Evolutionary conservation across 2,888 invertebrate species (phyloP).

Genomic region (Nomada ruficornis): DNA sequence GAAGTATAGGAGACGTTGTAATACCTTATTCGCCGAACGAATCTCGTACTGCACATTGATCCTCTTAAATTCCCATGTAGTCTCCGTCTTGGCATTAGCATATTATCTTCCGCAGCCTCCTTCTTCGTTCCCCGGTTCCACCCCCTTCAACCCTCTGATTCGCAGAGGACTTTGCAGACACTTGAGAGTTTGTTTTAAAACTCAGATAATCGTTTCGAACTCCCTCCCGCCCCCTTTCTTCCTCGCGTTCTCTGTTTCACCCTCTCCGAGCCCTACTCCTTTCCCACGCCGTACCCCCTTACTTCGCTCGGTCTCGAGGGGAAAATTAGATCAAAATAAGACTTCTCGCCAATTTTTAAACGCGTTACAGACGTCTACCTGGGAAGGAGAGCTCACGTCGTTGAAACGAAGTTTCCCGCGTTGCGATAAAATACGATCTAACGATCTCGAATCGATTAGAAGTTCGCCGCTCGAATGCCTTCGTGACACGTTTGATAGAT

Average conservation of each 20-base stretch:
- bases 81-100: slow-evolving; percentile 80
- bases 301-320: slow-evolving; percentile 71
- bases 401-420: slow-evolving; percentile 24
- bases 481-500: slow-evolving; percentile 52
- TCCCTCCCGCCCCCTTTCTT: slow-evolving; percentile 58
- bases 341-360: slow-evolving; percentile 78
- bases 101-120: slow-evolving; percentile 77
- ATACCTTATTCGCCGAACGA: slow-evolving; percentile 73
- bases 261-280: slow-evolving; percentile 29
- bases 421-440: slow-evolving; percentile 8
- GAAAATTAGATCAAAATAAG: slow-evolving; percentile 79
- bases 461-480: background rate
- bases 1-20: slow-evolving; percentile 71
- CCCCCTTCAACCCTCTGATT: slow-evolving; percentile 70
- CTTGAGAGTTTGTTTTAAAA: slow-evolving; percentile 83
- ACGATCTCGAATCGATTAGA: slow-evolving; percentile 40
- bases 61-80: slow-evolving; percentile 82
- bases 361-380: slow-evolving; percentile 65
- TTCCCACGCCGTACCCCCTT: slow-evolving; percentile 32
- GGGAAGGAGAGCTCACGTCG: slow-evolving; percentile 48
- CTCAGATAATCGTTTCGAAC: slow-evolving; percentile 83
- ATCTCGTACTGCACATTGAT: slow-evolving; percentile 78
- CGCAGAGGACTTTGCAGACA: slow-evolving; percentile 82
- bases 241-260: slow-evolving; percentile 18
- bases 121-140: slow-evolving; percentile 47